Base-by-base conservation (phyloP, 2,888 invertebrate genomes). In the Hemistola chrysoprasaria region DNA sequence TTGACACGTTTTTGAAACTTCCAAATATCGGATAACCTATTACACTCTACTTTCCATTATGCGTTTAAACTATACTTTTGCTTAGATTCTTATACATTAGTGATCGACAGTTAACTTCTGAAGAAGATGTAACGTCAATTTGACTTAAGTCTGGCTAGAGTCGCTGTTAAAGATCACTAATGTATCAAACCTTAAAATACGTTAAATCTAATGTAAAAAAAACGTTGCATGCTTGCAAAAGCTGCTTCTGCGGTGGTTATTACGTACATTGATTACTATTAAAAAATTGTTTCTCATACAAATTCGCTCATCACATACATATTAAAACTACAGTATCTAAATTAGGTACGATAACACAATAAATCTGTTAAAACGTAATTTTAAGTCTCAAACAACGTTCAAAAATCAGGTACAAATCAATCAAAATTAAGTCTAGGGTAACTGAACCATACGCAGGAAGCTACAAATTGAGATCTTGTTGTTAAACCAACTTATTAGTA, bases 381-480 rank as follows among this genome's bases (percentile, higher is more conserved):
- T 78, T 77, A 81, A 84, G 78, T 83, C 75, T 76, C 80, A 71
- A 78, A 76, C 72, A 80, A 79, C 72, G 65, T 67, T 46, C 52
- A 63, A 78, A 86, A 86, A 86, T 87, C 87, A 87, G 87, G 87
- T 87, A 87, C 87, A 85, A 87, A 86, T 81, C 68, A 85, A 82
- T 73, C 63, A 65, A 83, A 85, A 82, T 78, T 84, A 85, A 78
- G 56, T 75, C 83, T 84, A 87, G 76, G 87, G 87, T 88, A 88
- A 87, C 86, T 80, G 72, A 83, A 83, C 41, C 65, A 73, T 71
- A 69, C 70, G 75, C 65, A 76, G 82, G 82, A 84, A 84, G 78
- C 77, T 53, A 65, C 63, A 61, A 53, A 57, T 65, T 87, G 87
- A 87, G 88, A 88, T 88, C 87, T 70, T 63, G 71, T 72, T 74